Evolutionary conservation across 2,797 vertebrate species (phyloP), one percentile per base, ranked within the genome.

Genomic region (Cynodonichthys magdalenae): DNA sequence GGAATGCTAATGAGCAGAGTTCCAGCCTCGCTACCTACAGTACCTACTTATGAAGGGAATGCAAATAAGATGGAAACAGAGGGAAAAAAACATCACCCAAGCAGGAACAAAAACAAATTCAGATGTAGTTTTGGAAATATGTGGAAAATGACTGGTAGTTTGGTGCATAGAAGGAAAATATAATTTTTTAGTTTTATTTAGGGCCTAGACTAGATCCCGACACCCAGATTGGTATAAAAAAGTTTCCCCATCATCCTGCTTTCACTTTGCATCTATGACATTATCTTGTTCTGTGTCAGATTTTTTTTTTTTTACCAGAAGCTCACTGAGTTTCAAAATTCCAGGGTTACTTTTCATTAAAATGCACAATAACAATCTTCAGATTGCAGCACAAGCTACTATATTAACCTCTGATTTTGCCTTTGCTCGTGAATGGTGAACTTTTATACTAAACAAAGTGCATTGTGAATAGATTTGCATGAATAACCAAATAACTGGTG

Each of bases 1-100:
- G 46, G 84, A 81, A 84, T 83, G 67, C 41, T 71, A 85, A 87
- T 85, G 66, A 80, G 67, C 51, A 15, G 34, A 52, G 66, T 9
- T 2, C 10, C 44, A 49, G 53, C 61, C 28, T 60, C 6, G 18
- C 59, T 68, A 6, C 65, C 51, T 24, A 36, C 34, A 36, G 34
- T 36, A 58, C 70, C 63, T 42, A n/a, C 65, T 59, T 67, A 72
- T 52, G 36, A 70, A 53, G 29, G 15, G 44, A 69, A 69, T 73
- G 45, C 47, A 57, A 72, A 71, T 49, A 45, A 74, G 55, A 71
- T 15, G 19, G 17, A 60, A 69, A 53, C 29, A 49, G 12, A 31
- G 46, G 3, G 24, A 58, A 66, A 69, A 27, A 19, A 59, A 67
- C 18, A 58, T 63, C 44, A 19, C 3, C 27, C 9, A 1, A 56